Conservation (phyloP, 2,113 vertebrate genomes). For the Dromiciops gliroides region DNA sequence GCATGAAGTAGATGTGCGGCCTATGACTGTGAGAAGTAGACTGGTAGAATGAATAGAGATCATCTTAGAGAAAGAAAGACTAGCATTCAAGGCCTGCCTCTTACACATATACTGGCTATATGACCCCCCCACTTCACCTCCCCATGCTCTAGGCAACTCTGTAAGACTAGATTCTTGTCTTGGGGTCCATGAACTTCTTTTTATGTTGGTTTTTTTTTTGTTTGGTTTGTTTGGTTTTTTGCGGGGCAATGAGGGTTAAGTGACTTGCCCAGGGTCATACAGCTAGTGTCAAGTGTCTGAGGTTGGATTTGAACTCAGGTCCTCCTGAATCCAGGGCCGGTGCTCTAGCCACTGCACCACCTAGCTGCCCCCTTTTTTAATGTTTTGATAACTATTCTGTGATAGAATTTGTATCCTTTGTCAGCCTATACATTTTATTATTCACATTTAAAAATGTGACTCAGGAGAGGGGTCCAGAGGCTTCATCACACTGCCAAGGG, state of each 20-base stretch:
- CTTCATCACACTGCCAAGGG: not conserved
- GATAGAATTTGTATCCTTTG: not conserved
- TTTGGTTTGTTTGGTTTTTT: no score
- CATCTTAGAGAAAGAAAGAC: not conserved
- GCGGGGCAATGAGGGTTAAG: no score
- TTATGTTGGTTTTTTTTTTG: no score
- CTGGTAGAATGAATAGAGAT: not conserved
- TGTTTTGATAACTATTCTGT: not conserved
- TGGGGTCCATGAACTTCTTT: not conserved
- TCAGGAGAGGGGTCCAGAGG: not conserved
- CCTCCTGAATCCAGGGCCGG: no score
- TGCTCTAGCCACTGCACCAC: no score
- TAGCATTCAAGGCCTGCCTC: not conserved
- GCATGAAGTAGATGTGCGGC: not conserved
- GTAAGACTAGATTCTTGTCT: not conserved
- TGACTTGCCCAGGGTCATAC: no score
- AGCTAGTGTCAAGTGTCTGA: no score
- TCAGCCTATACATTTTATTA: not conserved
- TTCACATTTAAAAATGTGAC: not conserved
- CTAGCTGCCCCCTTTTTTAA: no score
- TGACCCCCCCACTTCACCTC: not conserved
- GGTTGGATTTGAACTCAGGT: no score
- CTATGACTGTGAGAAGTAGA: not conserved
- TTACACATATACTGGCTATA: not conserved
- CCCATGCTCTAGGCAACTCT: not conserved